Conservation (phyloP, 2,888 invertebrate species). For the Nesidiocoris tenuis region DNA sequence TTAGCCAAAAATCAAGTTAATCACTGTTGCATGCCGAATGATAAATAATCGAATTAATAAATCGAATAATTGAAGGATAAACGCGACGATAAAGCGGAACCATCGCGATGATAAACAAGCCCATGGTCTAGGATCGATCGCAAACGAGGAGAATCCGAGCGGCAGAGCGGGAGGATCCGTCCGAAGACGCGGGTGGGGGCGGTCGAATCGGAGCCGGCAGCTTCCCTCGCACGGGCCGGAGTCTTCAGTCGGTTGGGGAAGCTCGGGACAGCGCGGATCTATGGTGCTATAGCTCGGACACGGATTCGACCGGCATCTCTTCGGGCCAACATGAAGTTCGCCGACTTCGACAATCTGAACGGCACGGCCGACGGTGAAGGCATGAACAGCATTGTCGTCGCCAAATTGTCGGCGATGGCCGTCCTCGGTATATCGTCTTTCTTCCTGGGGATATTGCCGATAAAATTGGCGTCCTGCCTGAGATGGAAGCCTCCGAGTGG, state of each 20-base stretch:
- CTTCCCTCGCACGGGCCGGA: slow-evolving; percentile 9
- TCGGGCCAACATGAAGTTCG: slow-evolving; percentile 43
- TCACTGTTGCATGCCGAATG: too few species aligned
- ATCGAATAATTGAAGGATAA: too few species aligned
- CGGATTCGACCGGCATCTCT: too few species aligned
- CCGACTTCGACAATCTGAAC: slow-evolving; percentile 41
- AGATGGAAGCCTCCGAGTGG: slow-evolving; percentile 42
- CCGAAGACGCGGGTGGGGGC: background rate
- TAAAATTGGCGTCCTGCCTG: slow-evolving; percentile 61
- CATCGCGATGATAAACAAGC: too few species aligned
- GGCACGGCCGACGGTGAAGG: slow-evolving; percentile 10
- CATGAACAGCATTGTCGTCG: slow-evolving; percentile 58
- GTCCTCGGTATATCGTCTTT: slow-evolving; percentile 75
- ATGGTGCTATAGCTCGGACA: too few species aligned
- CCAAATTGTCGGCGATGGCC: slow-evolving; percentile 77
- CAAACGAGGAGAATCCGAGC: background rate
- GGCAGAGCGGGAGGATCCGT: background rate
- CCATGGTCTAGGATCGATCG: slow-evolving; percentile 10
- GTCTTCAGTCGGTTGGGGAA: slow-evolving; percentile 23
- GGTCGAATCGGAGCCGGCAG: background rate
- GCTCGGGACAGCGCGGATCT: slow-evolving; percentile 12
- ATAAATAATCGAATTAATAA: too few species aligned
- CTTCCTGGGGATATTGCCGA: slow-evolving; percentile 71
- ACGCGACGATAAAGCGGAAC: too few species aligned
- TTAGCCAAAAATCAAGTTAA: too few species aligned